Percentiles rank a stretch among this genome's conserved stretches.
These are phyloP conservation scores for Sarcophilus harrisii DNA, from an alignment of 2,797 vertebrate species.

Conservation along the genomic window DNA sequence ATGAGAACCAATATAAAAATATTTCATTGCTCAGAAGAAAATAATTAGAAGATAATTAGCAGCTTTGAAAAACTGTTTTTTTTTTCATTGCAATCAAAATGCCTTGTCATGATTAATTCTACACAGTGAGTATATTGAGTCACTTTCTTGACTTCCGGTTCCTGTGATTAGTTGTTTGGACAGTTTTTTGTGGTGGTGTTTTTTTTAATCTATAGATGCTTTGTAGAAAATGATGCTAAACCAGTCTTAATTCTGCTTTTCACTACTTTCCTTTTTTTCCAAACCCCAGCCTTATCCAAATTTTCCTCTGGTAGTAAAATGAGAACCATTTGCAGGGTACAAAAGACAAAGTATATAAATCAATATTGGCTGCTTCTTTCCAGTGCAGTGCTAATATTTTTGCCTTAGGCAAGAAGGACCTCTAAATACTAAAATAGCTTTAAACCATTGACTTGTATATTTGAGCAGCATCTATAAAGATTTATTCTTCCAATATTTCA, in stretches of 20 bases:
- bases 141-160: neutral
- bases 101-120: neutral
- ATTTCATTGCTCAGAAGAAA: neutral
- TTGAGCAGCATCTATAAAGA: conserved; percentile 61
- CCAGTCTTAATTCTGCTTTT: neutral
- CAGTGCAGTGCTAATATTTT: conserved; percentile 45
- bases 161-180: neutral
- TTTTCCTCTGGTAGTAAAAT: conserved; percentile 54
- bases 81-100: conserved; percentile 8
- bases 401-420: conserved; percentile 53
- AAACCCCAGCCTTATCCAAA: accelerated
- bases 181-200: neutral
- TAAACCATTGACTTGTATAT: conserved; percentile 64
- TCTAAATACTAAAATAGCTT: conserved; percentile 60
- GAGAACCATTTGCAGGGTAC: conserved; percentile 48
- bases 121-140: neutral
- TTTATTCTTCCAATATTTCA: conserved; percentile 48
- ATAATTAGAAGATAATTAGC: conserved; percentile 12
- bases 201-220: neutral
- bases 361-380: conserved; percentile 64
- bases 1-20: neutral
- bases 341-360: conserved; percentile 71
- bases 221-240: neutral
- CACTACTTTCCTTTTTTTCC: neutral
- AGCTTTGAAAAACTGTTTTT: neutral